These are phyloP conservation scores for Pelosia muscerda DNA, from an alignment of 2,888 invertebrate genomes.

Conservation along the genomic window DNA sequence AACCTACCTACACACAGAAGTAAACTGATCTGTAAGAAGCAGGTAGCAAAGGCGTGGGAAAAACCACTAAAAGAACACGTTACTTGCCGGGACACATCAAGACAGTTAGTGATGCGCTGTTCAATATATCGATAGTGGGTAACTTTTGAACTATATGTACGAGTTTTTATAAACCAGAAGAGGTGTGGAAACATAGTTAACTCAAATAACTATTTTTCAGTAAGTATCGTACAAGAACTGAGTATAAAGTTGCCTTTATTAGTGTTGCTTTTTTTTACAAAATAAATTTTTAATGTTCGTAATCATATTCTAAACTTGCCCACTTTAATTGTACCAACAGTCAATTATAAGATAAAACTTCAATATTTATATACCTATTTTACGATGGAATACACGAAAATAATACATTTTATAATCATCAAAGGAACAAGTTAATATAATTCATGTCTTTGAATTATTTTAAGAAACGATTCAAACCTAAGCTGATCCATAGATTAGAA, in stretches of 20 bases:
- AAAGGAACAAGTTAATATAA: neutral
- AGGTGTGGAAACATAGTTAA: neutral
- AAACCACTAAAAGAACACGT: slow-evolving; percentile 83
- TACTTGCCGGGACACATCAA: slow-evolving; percentile 75
- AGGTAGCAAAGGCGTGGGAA: slow-evolving; percentile 74
- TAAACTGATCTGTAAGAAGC: slow-evolving; percentile 66
- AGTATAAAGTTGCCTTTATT: neutral
- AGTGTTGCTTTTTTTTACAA: neutral
- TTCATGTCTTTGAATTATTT: neutral
- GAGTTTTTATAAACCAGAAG: neutral
- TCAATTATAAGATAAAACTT: too few species aligned
- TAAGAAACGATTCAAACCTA: too few species aligned
- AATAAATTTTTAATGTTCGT: too few species aligned
- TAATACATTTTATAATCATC: too few species aligned
- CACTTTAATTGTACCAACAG: too few species aligned
- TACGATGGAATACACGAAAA: too few species aligned
- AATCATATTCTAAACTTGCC: too few species aligned
- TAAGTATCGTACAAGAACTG: neutral
- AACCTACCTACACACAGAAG: slow-evolving; percentile 45
- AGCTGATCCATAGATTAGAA: too few species aligned
- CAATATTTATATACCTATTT: too few species aligned
- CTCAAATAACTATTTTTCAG: neutral
- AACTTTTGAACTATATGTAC: neutral
- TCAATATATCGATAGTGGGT: slow-evolving; percentile 26
- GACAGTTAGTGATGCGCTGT: slow-evolving; percentile 61